These are phyloP conservation scores for Crocidura indochinensis DNA, from an alignment of 2,797 vertebrate genomes.

Conservation along the genomic window DNA sequence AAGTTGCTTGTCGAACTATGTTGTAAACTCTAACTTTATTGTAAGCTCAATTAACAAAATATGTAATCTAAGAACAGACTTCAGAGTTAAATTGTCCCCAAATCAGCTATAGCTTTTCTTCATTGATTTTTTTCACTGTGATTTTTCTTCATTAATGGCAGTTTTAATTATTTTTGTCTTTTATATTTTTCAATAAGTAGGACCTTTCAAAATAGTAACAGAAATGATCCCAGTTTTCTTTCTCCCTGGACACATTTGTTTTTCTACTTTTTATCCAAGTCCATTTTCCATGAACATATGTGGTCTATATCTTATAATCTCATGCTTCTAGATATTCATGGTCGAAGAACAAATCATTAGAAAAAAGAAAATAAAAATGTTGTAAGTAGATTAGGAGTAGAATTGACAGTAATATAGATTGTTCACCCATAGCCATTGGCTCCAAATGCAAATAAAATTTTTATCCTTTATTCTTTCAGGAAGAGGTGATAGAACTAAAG, in stretches of 20 bases:
- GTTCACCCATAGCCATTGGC: no score
- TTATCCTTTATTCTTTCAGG: not conserved
- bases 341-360: slow-evolving; percentile 23
- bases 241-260: slow-evolving; percentile 33
- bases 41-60: not conserved
- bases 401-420: not conserved
- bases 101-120: not conserved
- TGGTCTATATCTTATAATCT: not conserved
- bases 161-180: slow-evolving; percentile 8
- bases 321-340: not conserved
- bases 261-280: slow-evolving; percentile 14
- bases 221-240: not conserved
- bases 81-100: slow-evolving; percentile 39
- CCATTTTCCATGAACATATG: slow-evolving; percentile 3
- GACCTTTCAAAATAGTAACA: slow-evolving; percentile 29
- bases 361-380: slow-evolving; percentile 51
- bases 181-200: slow-evolving; percentile 56
- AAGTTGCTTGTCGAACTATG: no score
- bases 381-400: not conserved
- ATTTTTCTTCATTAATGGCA: slow-evolving; percentile 53
- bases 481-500: not conserved
- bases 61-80: slow-evolving; percentile 34
- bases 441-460: slow-evolving; percentile 44
- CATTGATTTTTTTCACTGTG: no score
- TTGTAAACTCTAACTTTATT: not conserved